phyloP scores from a whole-genome alignment of 2,888 invertebrate genomes.

The Malthinus flaveolus region DNA sequence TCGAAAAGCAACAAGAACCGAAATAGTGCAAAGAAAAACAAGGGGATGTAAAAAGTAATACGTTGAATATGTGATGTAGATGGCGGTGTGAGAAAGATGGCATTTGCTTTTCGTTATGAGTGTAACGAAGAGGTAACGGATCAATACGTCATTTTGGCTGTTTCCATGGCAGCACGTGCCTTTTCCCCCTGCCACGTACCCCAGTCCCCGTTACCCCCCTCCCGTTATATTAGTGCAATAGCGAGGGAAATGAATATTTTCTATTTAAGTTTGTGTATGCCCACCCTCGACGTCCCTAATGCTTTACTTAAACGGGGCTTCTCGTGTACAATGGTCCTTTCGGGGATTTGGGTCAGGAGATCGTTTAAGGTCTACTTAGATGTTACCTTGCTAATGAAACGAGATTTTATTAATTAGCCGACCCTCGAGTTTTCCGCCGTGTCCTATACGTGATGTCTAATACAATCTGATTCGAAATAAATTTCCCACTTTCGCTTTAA shows the following conservation, averaged over 20 bases:
- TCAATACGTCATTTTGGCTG: slow-evolving; percentile 60
- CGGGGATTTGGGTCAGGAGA: slow-evolving; percentile 40
- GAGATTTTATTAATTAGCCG: slow-evolving; percentile 26
- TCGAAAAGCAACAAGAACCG: slow-evolving; percentile 43
- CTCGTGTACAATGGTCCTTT: slow-evolving; percentile 34
- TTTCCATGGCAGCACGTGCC: slow-evolving; percentile 58
- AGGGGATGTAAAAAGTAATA: slow-evolving; percentile 55
- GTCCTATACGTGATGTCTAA: background rate
- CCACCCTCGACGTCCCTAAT: slow-evolving; percentile 33
- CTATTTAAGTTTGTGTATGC: slow-evolving; percentile 51
- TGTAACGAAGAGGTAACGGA: slow-evolving; percentile 52
- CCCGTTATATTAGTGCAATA: slow-evolving; percentile 52
- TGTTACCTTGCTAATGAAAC: slow-evolving; percentile 22
- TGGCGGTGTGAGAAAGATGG: slow-evolving; percentile 45
- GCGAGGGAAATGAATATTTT: slow-evolving; percentile 54
- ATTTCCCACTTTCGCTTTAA: background rate
- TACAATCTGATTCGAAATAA: slow-evolving; percentile 1
- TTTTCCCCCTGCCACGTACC: slow-evolving; percentile 48
- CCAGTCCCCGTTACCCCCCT: slow-evolving; percentile 35
- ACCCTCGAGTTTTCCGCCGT: background rate
- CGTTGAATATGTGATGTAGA: slow-evolving; percentile 57
- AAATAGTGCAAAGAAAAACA: slow-evolving; percentile 52
- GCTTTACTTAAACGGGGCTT: slow-evolving; percentile 24
- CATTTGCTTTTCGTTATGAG: slow-evolving; percentile 41
- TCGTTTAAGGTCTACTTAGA: slow-evolving; percentile 36